phyloP scores from a whole-genome alignment of 2,113 vertebrate genomes.

The Strix uralensis region DNA sequence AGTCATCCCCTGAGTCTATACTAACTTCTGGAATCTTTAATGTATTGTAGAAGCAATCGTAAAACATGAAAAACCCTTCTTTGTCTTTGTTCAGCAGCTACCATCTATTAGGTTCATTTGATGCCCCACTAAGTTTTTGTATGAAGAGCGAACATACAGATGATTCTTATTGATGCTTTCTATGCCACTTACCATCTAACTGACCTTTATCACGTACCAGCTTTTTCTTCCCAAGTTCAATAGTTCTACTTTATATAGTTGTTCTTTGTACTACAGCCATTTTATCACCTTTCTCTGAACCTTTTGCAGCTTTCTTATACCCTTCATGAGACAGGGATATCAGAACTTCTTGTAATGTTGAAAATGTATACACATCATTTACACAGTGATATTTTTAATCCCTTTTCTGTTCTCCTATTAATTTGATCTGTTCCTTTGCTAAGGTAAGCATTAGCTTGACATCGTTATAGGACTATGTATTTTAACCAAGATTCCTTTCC shows the following conservation, averaged over 20 bases:
- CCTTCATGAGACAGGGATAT: not conserved
- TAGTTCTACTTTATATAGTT: not conserved
- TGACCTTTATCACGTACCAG: not conserved
- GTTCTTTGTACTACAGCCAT: not conserved
- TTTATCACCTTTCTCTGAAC: not conserved
- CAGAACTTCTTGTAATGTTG: not conserved
- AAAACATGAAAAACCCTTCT: not conserved
- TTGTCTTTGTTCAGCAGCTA: not conserved
- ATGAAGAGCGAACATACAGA: not conserved
- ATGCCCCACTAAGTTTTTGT: not conserved
- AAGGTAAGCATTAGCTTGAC: not conserved
- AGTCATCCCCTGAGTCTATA: not conserved
- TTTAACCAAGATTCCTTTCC: not conserved
- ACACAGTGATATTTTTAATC: not conserved
- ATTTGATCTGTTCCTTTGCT: not conserved
- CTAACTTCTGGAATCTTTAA: not conserved
- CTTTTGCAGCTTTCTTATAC: not conserved
- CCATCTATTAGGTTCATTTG: not conserved
- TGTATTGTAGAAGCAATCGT: not conserved
- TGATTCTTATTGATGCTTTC: not conserved
- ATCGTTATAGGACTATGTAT: not conserved
- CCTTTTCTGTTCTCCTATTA: not conserved
- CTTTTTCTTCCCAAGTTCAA: not conserved
- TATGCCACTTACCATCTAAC: not conserved
- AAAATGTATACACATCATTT: not conserved